Conservation (phyloP, 2,113 vertebrate species). For the Tyrannus savana region DNA sequence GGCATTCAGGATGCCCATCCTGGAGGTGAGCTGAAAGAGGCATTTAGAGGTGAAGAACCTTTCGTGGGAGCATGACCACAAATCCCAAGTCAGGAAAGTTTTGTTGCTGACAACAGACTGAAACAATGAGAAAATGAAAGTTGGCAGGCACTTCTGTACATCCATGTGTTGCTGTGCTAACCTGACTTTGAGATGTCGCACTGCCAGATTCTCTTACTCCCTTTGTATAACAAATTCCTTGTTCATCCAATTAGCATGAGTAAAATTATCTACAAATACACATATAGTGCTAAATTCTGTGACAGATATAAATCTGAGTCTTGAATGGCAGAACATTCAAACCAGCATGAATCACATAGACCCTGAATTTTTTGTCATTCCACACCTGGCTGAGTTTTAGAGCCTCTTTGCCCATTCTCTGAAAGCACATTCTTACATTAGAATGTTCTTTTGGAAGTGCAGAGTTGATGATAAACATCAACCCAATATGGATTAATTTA, state of each 20-base stretch:
- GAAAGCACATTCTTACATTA: neutral
- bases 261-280: neutral
- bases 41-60: neutral
- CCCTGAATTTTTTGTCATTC: neutral
- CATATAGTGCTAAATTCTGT: neutral
- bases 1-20: neutral
- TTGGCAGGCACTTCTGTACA: neutral
- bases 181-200: neutral
- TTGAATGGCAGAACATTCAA: neutral
- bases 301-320: neutral
- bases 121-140: conserved; percentile 8
- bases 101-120: neutral
- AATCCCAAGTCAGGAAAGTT: neutral
- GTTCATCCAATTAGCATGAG: neutral
- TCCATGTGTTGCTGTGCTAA: neutral
- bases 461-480: neutral
- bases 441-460: neutral
- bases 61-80: neutral
- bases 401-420: neutral
- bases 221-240: neutral
- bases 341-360: neutral
- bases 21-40: neutral
- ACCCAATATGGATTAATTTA: neutral
- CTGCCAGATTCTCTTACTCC: neutral
- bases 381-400: neutral